These are phyloP conservation scores for Vimba vimba DNA, from an alignment of 2,113 vertebrate species.

Conservation along the genomic window DNA sequence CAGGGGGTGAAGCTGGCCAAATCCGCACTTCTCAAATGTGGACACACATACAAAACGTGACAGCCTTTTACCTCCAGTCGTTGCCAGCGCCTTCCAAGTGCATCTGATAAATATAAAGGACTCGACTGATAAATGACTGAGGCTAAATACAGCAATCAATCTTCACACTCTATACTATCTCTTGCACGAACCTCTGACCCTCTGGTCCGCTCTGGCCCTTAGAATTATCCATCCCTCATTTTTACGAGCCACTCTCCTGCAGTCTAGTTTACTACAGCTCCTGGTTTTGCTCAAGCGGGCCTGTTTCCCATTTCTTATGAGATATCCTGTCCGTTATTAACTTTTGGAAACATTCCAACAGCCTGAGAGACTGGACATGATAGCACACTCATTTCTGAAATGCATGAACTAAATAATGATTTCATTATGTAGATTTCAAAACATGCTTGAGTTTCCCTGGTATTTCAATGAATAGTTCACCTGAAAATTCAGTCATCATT, in stretches of 20 bases:
- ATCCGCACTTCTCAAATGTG: conserved; percentile 24
- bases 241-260: conserved; percentile 72
- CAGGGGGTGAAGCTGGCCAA: conserved; percentile 35
- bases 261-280: conserved; percentile 70
- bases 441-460: background rate
- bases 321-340: conserved; percentile 65
- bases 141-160: conserved; percentile 38
- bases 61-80: conserved; percentile 20
- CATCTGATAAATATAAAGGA: conserved; percentile 41
- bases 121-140: conserved; percentile 12
- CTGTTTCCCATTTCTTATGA: conserved; percentile 74
- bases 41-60: conserved; percentile 6
- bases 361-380: conserved; percentile 13
- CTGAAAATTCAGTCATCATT: background rate
- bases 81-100: conserved; percentile 22
- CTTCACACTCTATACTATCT: conserved; percentile 26
- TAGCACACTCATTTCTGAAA: background rate
- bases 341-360: conserved; percentile 32
- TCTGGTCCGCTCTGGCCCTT: conserved; percentile 39
- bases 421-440: background rate
- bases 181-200: conserved; percentile 58
- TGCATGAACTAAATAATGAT: background rate
- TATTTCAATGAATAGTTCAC: background rate
- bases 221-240: conserved; percentile 45
- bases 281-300: conserved; percentile 67